Base-by-base conservation (phyloP, 2,888 invertebrate genomes). In the Crioceris asparagi region DNA sequence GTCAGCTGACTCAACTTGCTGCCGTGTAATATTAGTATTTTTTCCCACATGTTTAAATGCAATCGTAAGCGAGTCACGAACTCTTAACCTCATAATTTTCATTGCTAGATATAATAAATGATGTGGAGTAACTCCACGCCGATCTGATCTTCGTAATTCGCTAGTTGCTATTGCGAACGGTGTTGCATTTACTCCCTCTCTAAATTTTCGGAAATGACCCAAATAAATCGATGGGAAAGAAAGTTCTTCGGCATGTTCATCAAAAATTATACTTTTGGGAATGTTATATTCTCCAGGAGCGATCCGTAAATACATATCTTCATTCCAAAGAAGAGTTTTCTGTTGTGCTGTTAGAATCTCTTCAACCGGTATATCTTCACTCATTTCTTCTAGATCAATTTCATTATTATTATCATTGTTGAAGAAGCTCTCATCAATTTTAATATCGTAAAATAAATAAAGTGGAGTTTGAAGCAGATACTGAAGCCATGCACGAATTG, bases 41-140 rank as follows among this genome's bases (percentile, higher is more conserved):
- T n/a, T n/a, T n/a, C 10, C 18, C 8, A 7, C 32, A 15, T 10
- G n/a, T 10, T 30, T 7, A 21, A 35, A 29, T n/a, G 35, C 35
- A 4, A 8, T 12, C 10, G 3, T 17, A 23, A 35, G 3, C 3
- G 15, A 3, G 4, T 29, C 29, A 3, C 5, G n/a, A 2, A 5
- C 4, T 17, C 11, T 21, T 17, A 23, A 14, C n/a, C 31, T 3
- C 36, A 36, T 31, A 12, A 36, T 23, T 10, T 36, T 36, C 3
- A 14, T 15, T 11, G 31, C 36, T 23, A 36, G 21, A 16, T 36
- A 31, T 15, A 36, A 7, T 8, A 36, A 5, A 31, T 36, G 36
- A 21, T 36, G 5, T 2, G 31, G 25, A 1, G 3, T 11, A 1
- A 27, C 36, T 1, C 36, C 36, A 16, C 36, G 30, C 14, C 36